Base-by-base conservation (phyloP, 2,888 invertebrate genomes). In the Phyllotreta striolata region DNA sequence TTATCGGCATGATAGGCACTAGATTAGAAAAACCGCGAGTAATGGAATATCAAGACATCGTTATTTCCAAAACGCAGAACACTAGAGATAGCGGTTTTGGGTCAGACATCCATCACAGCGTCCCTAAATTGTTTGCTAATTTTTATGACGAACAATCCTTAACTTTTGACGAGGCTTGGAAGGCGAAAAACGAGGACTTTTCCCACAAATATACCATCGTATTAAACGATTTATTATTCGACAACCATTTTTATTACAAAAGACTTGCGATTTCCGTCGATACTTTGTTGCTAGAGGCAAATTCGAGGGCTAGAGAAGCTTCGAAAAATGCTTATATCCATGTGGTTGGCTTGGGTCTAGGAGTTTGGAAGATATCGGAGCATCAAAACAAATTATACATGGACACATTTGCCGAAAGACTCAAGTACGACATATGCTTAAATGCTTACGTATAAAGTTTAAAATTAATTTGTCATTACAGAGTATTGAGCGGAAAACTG, bases 341-440 rank as follows among this genome's bases (percentile, higher is more conserved):
- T 76, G 83, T 90, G 6, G 86, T 90, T 38, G 90, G 90, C 8
- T 85, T 87, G 46, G 88, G 88, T 51, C 76, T 88, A 10, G 90
- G 90, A 0, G 88, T 89, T 0, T 90, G 90, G 90, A 85, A 79
- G 74, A 81, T 86, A 40, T 85, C 87, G 0, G 73, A 78, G 0
- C 88, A 89, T 64, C 90, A 90, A 73, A 83, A 84, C 9, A 83
- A 86, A 69, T 84, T 89, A 41, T 90, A 88, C 72, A 76, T 89
- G 3, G 83, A 89, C 46, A 85, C 88, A 0, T 89, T 89, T 70
- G 80, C 86, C n/a, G 85, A 88, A 59, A 83, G 90, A 7, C 78
- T 89, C 37, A 82, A 83, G 6, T 84, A 83, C 66, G 72, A 66
- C 12, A 51, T 46, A 14, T 5, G 37, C 40, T 44, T 46, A 9